Evolutionary conservation across 2,888 invertebrate genomes (phyloP), one percentile per base, ranked within the genome.

Genomic region (Heliconius sara): DNA sequence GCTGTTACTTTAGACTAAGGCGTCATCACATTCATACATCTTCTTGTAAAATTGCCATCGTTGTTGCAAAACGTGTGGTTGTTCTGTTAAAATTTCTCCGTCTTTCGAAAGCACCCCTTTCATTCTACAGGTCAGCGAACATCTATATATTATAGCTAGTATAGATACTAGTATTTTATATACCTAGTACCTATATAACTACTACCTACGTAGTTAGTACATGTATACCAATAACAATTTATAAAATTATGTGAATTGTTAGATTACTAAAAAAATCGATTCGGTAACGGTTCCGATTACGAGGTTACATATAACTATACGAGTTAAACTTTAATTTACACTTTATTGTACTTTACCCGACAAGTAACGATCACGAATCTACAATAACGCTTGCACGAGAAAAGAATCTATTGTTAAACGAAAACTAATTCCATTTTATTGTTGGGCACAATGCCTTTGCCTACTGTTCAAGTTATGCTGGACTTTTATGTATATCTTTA

Each of bases 401-500:
- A 80, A 81, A 71, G 78, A 81, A 76, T 65, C 81, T 79, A 73
- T 82, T 82, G 81, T 82, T 76, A 82, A 70, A 65, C 70, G 81
- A 78, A 79, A 82, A 79, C 79, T 77, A 80, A 73, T 75, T 76
- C 72, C 77, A 57, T 82, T 81, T 81, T 82, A 82, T 79, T 79
- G 79, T 67, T 47, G 77, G 52, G 78, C 79, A 79, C 76, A 76
- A 76, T 79, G 73, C 82, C 73, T 78, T 79, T 60, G 57, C 52
- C 65, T 74, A 76, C 76, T 79, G 79, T 81, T 77, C 76, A 39
- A 67, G 57, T 34, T 75, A 70, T 73, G 67, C 43, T 76, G 34
- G 75, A 75, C 65, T 71, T 79, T 71, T 79, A 78, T 72, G 65
- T 71, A 78, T 77, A 78, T 78, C 67, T 67, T 72, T 76, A 72